phyloP scores from a whole-genome alignment of 1,140 invertebrate species.

The Orius insidiosus region DNA sequence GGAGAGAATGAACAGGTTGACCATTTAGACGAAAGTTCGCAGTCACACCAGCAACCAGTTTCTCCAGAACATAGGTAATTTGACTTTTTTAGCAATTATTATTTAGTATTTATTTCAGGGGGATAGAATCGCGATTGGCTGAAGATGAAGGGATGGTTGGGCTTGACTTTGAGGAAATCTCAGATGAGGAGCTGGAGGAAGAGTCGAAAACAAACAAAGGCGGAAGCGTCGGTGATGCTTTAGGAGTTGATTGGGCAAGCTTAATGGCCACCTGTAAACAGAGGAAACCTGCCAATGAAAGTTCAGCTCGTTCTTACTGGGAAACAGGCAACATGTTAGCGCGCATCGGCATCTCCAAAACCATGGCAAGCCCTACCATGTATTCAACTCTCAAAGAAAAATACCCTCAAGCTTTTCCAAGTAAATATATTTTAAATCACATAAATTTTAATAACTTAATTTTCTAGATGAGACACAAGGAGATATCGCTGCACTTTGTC shows the following conservation, averaged over 20 bases:
- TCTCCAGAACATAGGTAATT: not conserved
- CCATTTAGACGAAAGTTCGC: constrained; percentile 1
- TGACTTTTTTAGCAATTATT: constrained; percentile 4
- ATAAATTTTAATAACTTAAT: not conserved
- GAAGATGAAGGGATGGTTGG: constrained; percentile 55
- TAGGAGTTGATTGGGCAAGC: constrained; percentile 85
- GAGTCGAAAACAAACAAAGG: constrained; percentile 29
- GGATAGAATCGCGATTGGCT: constrained; percentile 21
- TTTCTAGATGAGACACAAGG: not conserved
- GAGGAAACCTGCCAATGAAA: constrained; percentile 25
- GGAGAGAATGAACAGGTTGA: not conserved
- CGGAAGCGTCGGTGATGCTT: constrained; percentile 35
- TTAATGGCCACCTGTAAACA: constrained; percentile 54
- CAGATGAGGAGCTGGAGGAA: constrained; percentile 71
- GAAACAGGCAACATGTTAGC: constrained; percentile 49
- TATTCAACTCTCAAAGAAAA: constrained; percentile 38
- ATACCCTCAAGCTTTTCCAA: constrained; percentile 20
- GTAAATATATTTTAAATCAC: not conserved
- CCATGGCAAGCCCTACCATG: constrained; percentile 45
- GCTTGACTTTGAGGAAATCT: constrained; percentile 77
- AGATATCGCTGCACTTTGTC: constrained; percentile 3
- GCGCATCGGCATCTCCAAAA: constrained; percentile 50
- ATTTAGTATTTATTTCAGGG: constrained; percentile 13
- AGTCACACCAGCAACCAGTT: not conserved
- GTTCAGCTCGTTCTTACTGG: constrained; percentile 52